Conservation (phyloP, 1,140 invertebrate genomes). For the Drosophila kanapiae region DNA sequence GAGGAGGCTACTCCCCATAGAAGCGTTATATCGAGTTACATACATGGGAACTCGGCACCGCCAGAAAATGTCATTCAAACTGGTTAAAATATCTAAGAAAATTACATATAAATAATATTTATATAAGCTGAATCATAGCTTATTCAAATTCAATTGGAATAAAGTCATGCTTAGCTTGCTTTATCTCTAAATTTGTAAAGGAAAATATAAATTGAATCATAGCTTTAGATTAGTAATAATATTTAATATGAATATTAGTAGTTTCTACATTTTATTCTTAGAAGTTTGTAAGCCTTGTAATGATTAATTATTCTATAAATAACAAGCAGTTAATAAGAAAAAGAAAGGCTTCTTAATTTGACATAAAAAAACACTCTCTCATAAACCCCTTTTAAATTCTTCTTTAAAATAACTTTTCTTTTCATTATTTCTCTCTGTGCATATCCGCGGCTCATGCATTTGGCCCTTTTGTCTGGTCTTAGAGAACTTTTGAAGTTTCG, state of each 20-base stretch:
- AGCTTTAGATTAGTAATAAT: neutral
- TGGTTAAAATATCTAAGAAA: neutral
- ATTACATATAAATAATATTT: neutral
- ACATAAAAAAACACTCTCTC: too few relatives aligned
- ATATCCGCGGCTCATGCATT: conserved; percentile 15
- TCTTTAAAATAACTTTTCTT: too few relatives aligned
- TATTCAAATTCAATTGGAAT: too few relatives aligned
- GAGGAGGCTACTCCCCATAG: conserved; percentile 42
- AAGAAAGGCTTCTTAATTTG: too few relatives aligned
- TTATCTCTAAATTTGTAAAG: neutral
- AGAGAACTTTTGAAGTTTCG: conserved; percentile 55
- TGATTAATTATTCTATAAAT: neutral
- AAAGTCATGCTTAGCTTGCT: neutral
- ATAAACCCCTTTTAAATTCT: too few relatives aligned
- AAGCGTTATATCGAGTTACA: conserved; percentile 76
- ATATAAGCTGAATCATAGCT: neutral
- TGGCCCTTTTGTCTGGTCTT: conserved; percentile 63
- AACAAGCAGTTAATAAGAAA: too few relatives aligned
- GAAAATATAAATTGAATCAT: neutral
- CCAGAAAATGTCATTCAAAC: conserved; percentile 18
- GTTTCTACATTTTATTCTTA: neutral
- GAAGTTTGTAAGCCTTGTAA: neutral
- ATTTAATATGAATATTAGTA: neutral
- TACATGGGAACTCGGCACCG: conserved; percentile 67
- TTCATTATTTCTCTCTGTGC: conserved; percentile 6